Evolutionary conservation across 2,888 invertebrate genomes (phyloP), one percentile per base, ranked within the genome.

Genomic region (Chrysolina americana): DNA sequence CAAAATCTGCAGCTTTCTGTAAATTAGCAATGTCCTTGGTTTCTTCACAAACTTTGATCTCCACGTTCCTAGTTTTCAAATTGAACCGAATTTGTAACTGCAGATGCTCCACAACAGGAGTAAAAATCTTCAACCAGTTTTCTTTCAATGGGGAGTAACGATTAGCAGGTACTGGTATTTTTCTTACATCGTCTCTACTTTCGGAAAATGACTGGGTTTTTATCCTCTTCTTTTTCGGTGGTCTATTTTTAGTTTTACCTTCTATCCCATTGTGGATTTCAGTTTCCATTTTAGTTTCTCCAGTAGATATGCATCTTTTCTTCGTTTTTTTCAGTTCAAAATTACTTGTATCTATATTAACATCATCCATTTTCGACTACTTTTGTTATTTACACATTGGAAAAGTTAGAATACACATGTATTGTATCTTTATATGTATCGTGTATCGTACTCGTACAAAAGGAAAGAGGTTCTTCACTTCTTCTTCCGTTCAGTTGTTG

Each of bases 1-100:
- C 96, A 91, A 99, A 99, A 89, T 99, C 99, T 15, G 98, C 97
- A 65, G 95, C 99, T 89, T 98, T 99, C 87, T 99, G 99, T 76
- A 99, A 89, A 87, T 97, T 95, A 11, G 94, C 93, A 78, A 97
- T 93, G 84, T 98, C 98, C 80, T 92, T 91, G 0, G 96, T 95
- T 83, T 94, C 93, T 59, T 90, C 88, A 68, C 89, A 88, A 13
- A 90, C 88, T 83, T 95, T 92, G 66, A 98, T 93, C 89, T 98
- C 98, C 0, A 98, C 96, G 88, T 96, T 95, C 78, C 96, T 91
- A 0, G 95, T 93, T 89, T 95, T 97, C 70, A 97, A 91, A 88
- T 99, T 99, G 86, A 98, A 99, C 74, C 99, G 91, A 70, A 98
- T 94, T 90, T 99, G 98, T 21, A 99, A 89, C 78, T 97, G 92